Conservation (phyloP, 2,888 invertebrate genomes). For the Cremastobaeus sp. region DNA sequence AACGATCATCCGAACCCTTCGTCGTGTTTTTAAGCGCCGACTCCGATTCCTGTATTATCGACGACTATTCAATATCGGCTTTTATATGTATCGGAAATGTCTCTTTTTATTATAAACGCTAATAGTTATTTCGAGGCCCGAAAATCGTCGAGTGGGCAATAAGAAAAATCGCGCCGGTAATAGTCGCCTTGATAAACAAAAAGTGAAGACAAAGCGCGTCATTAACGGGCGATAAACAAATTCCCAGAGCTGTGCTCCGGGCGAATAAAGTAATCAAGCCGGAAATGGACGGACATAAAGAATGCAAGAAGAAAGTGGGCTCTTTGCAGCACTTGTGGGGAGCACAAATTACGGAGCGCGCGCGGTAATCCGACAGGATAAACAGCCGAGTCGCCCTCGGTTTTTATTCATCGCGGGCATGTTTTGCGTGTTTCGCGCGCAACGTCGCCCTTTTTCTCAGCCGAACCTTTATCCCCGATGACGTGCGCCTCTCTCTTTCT, state of each 20-base stretch:
- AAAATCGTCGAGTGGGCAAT: too few species aligned
- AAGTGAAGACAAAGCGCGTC: background rate
- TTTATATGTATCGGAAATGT: too few species aligned
- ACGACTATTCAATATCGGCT: background rate
- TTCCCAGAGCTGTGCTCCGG: slow-evolving; percentile 16
- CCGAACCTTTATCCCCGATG: background rate
- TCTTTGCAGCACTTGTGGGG: slow-evolving; percentile 17
- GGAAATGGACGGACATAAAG: slow-evolving; percentile 32
- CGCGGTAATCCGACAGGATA: slow-evolving; percentile 38
- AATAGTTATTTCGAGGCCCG: too few species aligned
- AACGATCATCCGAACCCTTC: slow-evolving; percentile 27
- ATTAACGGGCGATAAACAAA: slow-evolving; percentile 29
- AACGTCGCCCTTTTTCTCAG: slow-evolving; percentile 26
- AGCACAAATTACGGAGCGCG: slow-evolving; percentile 33
- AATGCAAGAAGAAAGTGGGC: slow-evolving; percentile 34
- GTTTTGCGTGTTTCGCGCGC: slow-evolving; percentile 38
- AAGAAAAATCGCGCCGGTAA: background rate
- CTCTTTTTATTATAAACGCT: too few species aligned
- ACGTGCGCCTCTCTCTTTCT: slow-evolving; percentile 35
- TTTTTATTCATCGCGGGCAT: slow-evolving; percentile 61
- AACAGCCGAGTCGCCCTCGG: slow-evolving; percentile 42
- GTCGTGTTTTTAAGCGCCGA: slow-evolving; percentile 9
- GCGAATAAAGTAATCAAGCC: slow-evolving; percentile 39
- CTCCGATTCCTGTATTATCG: slow-evolving; percentile 1
- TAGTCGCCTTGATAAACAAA: background rate